Percentiles rank a stretch among this genome's conserved stretches.
Conservation (phyloP, 2,113 vertebrate species). For the Canis aureus region DNA sequence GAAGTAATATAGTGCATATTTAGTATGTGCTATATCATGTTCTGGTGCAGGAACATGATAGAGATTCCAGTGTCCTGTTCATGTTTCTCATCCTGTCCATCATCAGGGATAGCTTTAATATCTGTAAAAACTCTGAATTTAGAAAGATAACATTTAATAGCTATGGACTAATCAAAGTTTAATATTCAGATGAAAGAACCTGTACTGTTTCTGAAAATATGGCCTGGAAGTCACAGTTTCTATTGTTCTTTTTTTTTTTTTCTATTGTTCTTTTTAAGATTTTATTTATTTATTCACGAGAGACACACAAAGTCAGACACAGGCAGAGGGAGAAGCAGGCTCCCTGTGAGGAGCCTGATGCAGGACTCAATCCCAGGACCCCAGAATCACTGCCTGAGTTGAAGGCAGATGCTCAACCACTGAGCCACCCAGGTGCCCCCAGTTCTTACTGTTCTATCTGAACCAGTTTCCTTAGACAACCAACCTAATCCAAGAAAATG, state of each 20-base stretch:
- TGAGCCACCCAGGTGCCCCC: too few relatives aligned
- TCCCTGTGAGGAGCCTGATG: too few relatives aligned
- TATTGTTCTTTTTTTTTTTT: background rate
- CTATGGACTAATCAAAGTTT: background rate
- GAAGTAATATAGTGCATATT: accelerated
- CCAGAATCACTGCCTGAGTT: too few relatives aligned
- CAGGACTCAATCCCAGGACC: too few relatives aligned
- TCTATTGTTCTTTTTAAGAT: background rate
- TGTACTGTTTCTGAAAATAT: background rate
- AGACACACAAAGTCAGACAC: too few relatives aligned
- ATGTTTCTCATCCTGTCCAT: background rate
- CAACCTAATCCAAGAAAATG: background rate
- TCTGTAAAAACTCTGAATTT: background rate
- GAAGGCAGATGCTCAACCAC: too few relatives aligned
- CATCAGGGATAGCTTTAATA: background rate
- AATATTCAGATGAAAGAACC: background rate
- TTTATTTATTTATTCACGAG: too few relatives aligned
- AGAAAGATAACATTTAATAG: background rate
- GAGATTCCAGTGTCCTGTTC: background rate
- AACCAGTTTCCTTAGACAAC: background rate
- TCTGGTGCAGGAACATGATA: background rate
- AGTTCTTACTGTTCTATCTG: background rate
- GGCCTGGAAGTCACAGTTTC: background rate
- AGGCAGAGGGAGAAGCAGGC: too few relatives aligned
- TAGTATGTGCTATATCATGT: background rate